Evolutionary conservation across 2,797 vertebrate species (phyloP).

Genomic region (Agapornis canus): DNA sequence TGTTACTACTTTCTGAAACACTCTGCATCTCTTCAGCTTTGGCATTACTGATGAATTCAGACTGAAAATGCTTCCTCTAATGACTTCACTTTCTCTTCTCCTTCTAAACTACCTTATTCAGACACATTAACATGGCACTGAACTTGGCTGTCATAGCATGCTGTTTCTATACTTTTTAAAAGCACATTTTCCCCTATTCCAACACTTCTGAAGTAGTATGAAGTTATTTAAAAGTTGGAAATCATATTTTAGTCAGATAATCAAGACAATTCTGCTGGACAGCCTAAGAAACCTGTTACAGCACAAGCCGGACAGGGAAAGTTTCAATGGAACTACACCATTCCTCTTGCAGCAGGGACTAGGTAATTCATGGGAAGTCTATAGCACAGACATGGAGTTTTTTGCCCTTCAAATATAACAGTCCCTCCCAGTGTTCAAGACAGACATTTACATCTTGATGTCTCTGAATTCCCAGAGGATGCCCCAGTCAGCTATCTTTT

Average conservation of each 20-base stretch:
- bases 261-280: background rate
- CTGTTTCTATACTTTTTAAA: background rate
- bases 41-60: background rate
- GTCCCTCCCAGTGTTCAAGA: background rate
- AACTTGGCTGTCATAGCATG: accelerated
- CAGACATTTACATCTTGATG: background rate
- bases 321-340: background rate
- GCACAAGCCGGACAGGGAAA: background rate
- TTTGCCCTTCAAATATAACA: background rate
- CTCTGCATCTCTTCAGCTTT: background rate
- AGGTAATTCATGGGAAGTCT: accelerated
- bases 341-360: background rate
- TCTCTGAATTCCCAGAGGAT: background rate
- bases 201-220: background rate
- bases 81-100: background rate
- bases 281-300: background rate
- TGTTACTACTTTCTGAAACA: background rate
- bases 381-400: background rate
- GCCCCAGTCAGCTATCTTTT: background rate
- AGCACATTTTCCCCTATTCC: background rate
- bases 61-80: background rate
- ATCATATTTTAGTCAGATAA: background rate
- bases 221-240: background rate
- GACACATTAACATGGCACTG: background rate
- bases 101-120: background rate